Percentiles rank a stretch among this genome's conserved stretches.
Evolutionary conservation across 2,888 invertebrate species (phyloP).

Genomic region (Pachymerium ferrugineum): DNA sequence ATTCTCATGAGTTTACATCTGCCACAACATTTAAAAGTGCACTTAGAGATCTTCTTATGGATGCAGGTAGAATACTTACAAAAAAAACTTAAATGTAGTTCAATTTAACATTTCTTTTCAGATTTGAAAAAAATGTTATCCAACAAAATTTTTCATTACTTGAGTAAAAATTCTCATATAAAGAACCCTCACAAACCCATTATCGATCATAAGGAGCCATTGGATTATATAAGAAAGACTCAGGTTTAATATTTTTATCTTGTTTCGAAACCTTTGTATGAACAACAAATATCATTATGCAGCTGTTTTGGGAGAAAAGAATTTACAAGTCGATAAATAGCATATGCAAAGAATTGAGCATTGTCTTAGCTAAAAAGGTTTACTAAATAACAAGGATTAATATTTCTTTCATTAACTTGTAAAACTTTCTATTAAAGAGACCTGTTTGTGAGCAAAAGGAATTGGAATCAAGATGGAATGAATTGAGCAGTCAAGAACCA

Average conservation of each 20-base stretch:
- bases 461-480: constrained; percentile 30
- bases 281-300: constrained; percentile 29
- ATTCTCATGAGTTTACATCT: too few species aligned
- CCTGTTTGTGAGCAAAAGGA: constrained; percentile 29
- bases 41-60: too few species aligned
- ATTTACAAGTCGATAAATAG: constrained; percentile 92
- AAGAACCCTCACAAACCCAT: not conserved
- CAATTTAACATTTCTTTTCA: too few species aligned
- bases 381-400: too few species aligned
- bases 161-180: constrained; percentile 48
- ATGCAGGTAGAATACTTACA: too few species aligned
- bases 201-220: constrained; percentile 54
- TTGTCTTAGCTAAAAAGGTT: constrained; percentile 57
- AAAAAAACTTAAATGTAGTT: too few species aligned
- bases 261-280: constrained; percentile 40
- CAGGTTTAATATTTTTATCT: constrained; percentile 53
- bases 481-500: constrained; percentile 31
- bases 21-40: too few species aligned
- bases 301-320: constrained; percentile 74
- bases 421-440: constrained; percentile 2
- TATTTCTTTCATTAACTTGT: too few species aligned
- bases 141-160: constrained; percentile 63
- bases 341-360: constrained; percentile 85
- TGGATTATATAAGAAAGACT: constrained; percentile 72
- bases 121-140: not conserved